Conservation (phyloP, 2,888 invertebrate genomes). For the Tribolium freemani region DNA sequence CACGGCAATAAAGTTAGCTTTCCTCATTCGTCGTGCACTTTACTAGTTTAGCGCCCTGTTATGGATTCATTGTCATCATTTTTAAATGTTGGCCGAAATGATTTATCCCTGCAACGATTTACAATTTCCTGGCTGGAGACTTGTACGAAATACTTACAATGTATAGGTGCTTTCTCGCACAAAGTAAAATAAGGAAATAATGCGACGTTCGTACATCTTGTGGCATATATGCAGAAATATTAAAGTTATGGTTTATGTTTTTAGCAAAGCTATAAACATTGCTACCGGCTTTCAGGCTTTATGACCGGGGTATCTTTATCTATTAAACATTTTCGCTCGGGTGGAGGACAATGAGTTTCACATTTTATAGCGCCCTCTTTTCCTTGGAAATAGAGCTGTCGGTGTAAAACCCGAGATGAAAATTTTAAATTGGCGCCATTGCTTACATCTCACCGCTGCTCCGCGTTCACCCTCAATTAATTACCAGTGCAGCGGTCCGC, state of each 20-base stretch:
- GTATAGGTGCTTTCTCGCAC: constrained; percentile 11
- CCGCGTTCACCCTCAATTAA: neutral
- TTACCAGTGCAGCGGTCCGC: neutral
- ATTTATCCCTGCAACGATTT: neutral
- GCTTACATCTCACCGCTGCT: neutral
- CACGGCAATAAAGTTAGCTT: constrained; percentile 48
- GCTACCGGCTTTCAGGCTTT: constrained; percentile 45
- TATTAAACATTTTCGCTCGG: constrained; percentile 50
- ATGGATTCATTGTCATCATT: constrained; percentile 34
- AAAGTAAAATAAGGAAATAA: constrained; percentile 19
- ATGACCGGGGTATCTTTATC: constrained; percentile 48
- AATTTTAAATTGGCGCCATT: neutral
- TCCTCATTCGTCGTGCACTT: constrained; percentile 47
- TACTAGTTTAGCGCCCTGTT: constrained; percentile 45
- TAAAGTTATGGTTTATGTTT: constrained; percentile 41
- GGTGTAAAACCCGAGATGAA: constrained; percentile 34
- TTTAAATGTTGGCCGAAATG: neutral
- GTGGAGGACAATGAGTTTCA: constrained; percentile 48
- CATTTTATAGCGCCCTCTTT: constrained; percentile 42
- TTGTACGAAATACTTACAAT: constrained; percentile 23
- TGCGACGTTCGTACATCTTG: constrained; percentile 11
- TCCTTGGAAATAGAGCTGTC: constrained; percentile 10
- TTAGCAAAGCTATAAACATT: constrained; percentile 39
- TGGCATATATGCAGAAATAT: constrained; percentile 31
- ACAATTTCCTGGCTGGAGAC: neutral